A percentile compares a stretch with the other conserved stretches of the same genome.
phyloP scores from a whole-genome alignment of 2,797 vertebrate species.

The Melopsittacus undulatus region DNA sequence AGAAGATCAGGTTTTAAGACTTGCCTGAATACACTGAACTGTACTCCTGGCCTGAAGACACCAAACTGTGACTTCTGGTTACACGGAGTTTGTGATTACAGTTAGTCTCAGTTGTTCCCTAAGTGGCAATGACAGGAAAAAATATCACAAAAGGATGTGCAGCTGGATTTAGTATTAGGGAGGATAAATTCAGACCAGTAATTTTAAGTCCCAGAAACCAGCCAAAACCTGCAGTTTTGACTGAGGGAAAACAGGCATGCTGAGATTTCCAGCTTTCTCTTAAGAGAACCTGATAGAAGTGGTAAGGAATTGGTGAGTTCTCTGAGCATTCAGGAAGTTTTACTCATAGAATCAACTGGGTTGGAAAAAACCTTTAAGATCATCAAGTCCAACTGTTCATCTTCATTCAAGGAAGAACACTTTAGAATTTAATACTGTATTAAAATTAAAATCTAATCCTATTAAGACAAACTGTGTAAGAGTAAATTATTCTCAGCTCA shows the following conservation, averaged over 20 bases:
- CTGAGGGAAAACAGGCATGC: background rate
- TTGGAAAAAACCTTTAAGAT: background rate
- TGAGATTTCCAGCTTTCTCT: background rate
- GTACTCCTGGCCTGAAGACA: background rate
- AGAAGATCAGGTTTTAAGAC: background rate
- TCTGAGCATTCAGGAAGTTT: background rate
- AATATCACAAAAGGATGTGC: background rate
- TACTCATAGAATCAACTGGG: background rate
- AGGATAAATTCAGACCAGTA: background rate
- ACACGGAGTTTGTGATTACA: background rate
- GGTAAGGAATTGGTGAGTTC: background rate
- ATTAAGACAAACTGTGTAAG: background rate
- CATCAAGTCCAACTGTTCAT: background rate
- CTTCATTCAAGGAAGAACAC: background rate
- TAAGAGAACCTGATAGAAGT: background rate
- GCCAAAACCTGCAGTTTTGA: background rate
- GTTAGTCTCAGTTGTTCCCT: background rate
- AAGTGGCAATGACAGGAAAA: background rate
- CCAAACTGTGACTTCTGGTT: background rate
- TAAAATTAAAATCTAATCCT: background rate
- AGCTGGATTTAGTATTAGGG: background rate
- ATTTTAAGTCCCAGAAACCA: background rate
- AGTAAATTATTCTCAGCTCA: background rate
- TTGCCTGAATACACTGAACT: background rate
- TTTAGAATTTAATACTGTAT: background rate